Percentiles rank a stretch among this genome's conserved stretches.
These are phyloP conservation scores for Acleris cristana DNA, from an alignment of 2,888 invertebrate genomes.

Conservation along the genomic window DNA sequence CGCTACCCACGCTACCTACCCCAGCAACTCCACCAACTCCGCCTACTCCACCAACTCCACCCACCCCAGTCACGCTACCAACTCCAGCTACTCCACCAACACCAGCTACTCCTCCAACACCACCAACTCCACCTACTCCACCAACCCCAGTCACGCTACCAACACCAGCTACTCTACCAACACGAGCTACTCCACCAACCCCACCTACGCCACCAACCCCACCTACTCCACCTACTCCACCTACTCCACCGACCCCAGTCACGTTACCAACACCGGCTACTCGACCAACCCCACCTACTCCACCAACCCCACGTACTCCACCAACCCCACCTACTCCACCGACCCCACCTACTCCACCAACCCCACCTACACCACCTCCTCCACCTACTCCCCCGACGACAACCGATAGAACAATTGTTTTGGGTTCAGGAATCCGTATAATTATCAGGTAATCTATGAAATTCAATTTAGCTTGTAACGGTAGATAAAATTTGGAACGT, in stretches of 20 bases:
- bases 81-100: neutral
- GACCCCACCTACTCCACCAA: too few relatives aligned
- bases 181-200: neutral
- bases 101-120: neutral
- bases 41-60: neutral
- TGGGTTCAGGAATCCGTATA: too few relatives aligned
- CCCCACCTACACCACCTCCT: neutral
- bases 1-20: neutral
- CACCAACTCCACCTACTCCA: too few relatives aligned
- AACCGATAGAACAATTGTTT: neutral
- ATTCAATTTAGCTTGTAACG: too few relatives aligned
- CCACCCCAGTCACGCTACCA: neutral
- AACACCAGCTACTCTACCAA: neutral
- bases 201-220: neutral
- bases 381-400: neutral
- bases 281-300: neutral
- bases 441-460: too few relatives aligned
- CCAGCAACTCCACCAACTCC: neutral
- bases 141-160: too few relatives aligned
- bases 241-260: neutral
- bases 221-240: neutral
- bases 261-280: neutral
- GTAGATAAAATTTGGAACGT: neutral
- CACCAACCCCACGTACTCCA: neutral
- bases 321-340: neutral